Conservation (phyloP, 2,113 vertebrate genomes). For the Elachura formosa region DNA sequence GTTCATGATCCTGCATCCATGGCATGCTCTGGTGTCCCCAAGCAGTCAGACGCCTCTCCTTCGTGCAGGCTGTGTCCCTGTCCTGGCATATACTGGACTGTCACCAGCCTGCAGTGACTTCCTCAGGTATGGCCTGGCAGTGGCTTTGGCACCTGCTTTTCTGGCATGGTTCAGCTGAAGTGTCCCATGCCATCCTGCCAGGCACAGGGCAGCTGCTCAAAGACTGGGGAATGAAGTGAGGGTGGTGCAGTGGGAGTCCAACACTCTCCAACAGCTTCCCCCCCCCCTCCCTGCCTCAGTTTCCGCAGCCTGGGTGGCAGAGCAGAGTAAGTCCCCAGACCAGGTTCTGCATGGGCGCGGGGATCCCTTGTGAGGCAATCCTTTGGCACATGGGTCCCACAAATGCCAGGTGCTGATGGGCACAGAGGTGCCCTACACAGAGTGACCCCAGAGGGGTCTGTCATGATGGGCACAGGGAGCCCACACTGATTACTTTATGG, state of each 20-base stretch:
- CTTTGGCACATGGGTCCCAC: background rate
- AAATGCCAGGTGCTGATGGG: background rate
- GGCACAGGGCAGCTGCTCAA: background rate
- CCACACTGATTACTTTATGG: background rate
- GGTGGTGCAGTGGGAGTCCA: background rate
- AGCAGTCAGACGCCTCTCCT: background rate
- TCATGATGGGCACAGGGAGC: background rate
- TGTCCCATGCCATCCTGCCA: background rate
- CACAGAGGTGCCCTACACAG: background rate
- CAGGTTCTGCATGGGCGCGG: background rate
- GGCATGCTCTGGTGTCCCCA: fast-evolving
- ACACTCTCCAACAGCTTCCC: background rate
- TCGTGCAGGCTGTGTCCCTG: background rate
- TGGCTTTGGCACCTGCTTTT: background rate
- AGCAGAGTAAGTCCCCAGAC: background rate
- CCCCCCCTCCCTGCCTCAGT: background rate
- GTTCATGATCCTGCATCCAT: background rate
- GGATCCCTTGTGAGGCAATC: background rate
- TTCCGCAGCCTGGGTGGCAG: background rate
- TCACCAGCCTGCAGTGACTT: conserved; percentile 12
- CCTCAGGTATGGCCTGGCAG: fast-evolving
- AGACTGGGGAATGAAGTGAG: background rate
- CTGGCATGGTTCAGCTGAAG: background rate
- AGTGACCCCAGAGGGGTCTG: background rate
- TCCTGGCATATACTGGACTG: background rate